Evolutionary conservation across 2,797 vertebrate genomes (phyloP), one percentile per base, ranked within the genome.

Genomic region (Typhlichthys eigenmanni): DNA sequence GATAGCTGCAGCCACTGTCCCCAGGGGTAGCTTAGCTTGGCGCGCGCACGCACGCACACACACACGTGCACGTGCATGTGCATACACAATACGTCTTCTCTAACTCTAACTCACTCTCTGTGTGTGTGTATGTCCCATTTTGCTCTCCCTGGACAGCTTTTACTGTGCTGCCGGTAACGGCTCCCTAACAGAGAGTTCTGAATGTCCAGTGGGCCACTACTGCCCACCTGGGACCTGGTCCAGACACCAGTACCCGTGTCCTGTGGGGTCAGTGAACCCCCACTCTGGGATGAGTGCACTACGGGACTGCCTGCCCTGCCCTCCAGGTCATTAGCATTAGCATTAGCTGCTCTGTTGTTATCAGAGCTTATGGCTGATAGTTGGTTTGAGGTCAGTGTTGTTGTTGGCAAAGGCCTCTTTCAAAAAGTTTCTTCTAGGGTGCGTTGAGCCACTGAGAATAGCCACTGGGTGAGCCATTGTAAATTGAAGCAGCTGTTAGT

Each of bases 161-260:
- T 98, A 95, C 84, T 98, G 96, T 81, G 92, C 89, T 5, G 61
- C 72, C 49, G 92, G 88, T 59, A 92, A 93, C 17, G 90, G 89
- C 38, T 94, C 94, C 61, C 84, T 88, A 2, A 75, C 88, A 47
- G 58, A 59, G 58, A 89, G 74, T 59, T 88, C 90, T 0, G 85
- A 92, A 8, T 98, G 96, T 79, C 92, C 92, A 13, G 10, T 75
- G n/a, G 95, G 95, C n/a, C 92, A 96, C 78, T 97, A 94, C 85
- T 98, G 96, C 66, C 95, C 94, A 0, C 0, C 61, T 0, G 87
- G 95, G 55, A 95, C 94, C 0, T 75, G 86, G 71, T 92, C 88
- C 68, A 82, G 91, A 63, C 82, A 90, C 68, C 94, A 96, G 84
- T 91, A 95, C 69, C 95, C 94, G 0, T 98, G 96, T 73, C 95